Base-by-base conservation (phyloP, 2,113 vertebrate genomes). In the Bubo blakistoni region DNA sequence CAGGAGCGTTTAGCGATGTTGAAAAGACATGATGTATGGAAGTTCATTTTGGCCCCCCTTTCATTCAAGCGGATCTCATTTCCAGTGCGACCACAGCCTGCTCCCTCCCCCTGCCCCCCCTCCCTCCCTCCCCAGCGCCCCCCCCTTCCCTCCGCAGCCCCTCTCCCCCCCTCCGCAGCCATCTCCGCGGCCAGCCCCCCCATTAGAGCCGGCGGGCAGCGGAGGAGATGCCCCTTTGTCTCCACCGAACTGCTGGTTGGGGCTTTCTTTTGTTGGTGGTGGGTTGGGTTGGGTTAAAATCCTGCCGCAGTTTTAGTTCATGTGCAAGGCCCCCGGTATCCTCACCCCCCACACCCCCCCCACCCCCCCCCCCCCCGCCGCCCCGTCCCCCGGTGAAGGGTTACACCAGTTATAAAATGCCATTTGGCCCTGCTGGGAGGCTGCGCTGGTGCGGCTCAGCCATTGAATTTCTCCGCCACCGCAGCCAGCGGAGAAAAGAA, bases 341-440 rank as follows among this genome's bases (percentile, higher is more conserved):
- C 83, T 86, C 71, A 61, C 7, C 29, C 17, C 16, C 20, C 7
- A 19, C 57, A 21, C 27, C 16, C 26, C 7, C 29, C 21, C 34
- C 34, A 16, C 47, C 38, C 36, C 20, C 34, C 36, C 20, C 34
- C 46, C 25, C 21, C 14, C 74, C 44, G 19, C 40, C 36, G 17
- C 21, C 32, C 17, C 21, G 29, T 73, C 62, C 79, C 91, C 79
- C 79, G 63, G 76, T 65, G 92, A 90, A 86, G 92, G 82, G 87
- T 81, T 94, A 59, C 77, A 81, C 92, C 79, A 69, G 84, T 96
- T 86, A 89, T 96, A 94, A 95, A 98, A 95, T 96, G 71, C 97
- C 98, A 90, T 91, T 98, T 94, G 93, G 88, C 84, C 55, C 73
- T 84, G 89, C 79, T 88, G 94, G 77, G 81, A 89, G 54, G 51